Conservation (phyloP, 2,888 invertebrate species). For the Rhodophaea formosa region DNA sequence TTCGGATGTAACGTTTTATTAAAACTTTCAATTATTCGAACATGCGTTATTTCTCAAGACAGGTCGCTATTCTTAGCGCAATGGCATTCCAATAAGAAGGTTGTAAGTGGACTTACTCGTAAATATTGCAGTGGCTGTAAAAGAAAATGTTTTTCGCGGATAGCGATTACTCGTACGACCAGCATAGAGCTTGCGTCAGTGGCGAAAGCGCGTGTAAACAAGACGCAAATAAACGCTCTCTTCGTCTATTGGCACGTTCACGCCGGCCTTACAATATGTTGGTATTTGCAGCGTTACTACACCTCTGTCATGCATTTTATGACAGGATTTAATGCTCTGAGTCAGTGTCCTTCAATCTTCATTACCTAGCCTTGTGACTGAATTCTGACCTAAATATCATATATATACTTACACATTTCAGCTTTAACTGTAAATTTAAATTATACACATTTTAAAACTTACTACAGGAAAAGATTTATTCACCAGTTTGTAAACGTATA, state of each 20-base stretch:
- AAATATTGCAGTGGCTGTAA: conserved; percentile 9
- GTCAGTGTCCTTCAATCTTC: neutral
- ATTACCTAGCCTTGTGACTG: neutral
- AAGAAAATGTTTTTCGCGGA: conserved; percentile 26
- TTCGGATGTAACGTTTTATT: no score
- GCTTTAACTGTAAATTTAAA: no score
- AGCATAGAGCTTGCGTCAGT: conserved; percentile 64
- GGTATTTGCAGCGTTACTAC: conserved; percentile 15
- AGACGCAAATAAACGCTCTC: conserved; percentile 67
- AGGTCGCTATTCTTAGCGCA: no score
- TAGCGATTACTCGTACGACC: conserved; percentile 28
- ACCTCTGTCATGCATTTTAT: conserved; percentile 21
- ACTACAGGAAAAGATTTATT: no score
- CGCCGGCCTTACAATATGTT: conserved; percentile 17
- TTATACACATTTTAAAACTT: no score
- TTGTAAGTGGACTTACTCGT: neutral
- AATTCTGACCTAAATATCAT: neutral
- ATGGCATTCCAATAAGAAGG: neutral
- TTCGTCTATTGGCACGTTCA: conserved; percentile 57
- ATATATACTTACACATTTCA: no score
- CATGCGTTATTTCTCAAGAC: neutral
- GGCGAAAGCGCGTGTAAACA: conserved; percentile 67
- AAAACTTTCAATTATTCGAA: neutral
- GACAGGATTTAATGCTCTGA: neutral
- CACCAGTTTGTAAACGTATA: no score